Evolutionary conservation across 1,140 invertebrate genomes (phyloP), one percentile per base, ranked within the genome.

Genomic region (Aphelinus atriplicis): DNA sequence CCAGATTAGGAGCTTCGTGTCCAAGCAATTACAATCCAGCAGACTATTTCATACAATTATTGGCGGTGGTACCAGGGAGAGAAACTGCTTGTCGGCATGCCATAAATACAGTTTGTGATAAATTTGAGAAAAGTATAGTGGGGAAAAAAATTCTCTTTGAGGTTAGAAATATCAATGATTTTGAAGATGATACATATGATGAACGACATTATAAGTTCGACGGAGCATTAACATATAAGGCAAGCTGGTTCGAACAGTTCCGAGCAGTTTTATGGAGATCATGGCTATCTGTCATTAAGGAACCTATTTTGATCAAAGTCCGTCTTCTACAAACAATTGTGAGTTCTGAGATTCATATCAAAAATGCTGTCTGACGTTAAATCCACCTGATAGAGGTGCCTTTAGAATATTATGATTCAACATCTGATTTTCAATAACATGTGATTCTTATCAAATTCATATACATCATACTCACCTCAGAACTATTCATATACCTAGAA

Each of bases 21-120:
- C 94, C 94, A 0, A 91, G 88, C 2, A 98, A 98, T 83, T 98
- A 96, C 86, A 99, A 98, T 84, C 97, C 97, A 6, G 97, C 96
- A 0, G 97, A 99, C 87, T 97, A 96, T 84, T 98, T 95, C 84
- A 94, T 99, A n/a, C 93, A 96, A 83, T 91, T 95, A 4, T 86
- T 99, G 71, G 96, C 97, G 0, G 92, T 98, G 1, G 91, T 95
- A 42, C 96, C 96, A 0, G 94, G 93, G 0, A 90, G 91, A 58
- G 95, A 97, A 84, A 89, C 92, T 45, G 91, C 93, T 4, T 94
- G 93, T 50, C 88, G 90, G 64, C 91, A 94, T 71, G 91, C 92
- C 1, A 92, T 96, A 57, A 91, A 94, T 76, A 92, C 91, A 73
- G 92, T 96, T 45, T 96, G 95, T 82, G 93, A 95, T 69, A 89